Evolutionary conservation across 2,797 vertebrate genomes (phyloP).

Genomic region (Enteromius mattozi): DNA sequence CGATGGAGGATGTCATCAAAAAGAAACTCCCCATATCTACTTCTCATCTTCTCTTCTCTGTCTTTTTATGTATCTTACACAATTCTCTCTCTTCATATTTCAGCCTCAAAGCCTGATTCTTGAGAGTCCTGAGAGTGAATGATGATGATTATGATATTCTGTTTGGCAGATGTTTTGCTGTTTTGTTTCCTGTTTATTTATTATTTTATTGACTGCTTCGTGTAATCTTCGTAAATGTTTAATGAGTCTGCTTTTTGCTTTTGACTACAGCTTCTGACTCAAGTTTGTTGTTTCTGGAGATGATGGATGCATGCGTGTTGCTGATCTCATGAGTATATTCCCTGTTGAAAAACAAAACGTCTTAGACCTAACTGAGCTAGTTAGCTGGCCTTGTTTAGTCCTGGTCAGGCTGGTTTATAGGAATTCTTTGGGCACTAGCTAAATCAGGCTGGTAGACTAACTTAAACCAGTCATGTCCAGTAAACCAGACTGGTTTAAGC

Average conservation of each 20-base stretch:
- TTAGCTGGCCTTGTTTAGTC: not conserved
- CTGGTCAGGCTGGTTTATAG: not conserved
- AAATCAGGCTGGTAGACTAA: not conserved
- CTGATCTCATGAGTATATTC: not conserved
- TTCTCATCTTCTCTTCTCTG: constrained; percentile 46
- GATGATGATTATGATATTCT: not conserved
- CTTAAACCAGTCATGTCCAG: not conserved
- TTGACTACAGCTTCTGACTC: not conserved
- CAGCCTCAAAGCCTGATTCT: constrained; percentile 47
- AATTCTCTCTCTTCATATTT: constrained; percentile 27
- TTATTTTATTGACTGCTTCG: not conserved
- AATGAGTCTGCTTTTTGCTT: not conserved
- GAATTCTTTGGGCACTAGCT: not conserved
- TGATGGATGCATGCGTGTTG: not conserved
- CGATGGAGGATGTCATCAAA: constrained; percentile 40
- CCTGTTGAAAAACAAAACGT: constrained; percentile 1
- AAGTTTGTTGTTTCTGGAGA: constrained; percentile 8
- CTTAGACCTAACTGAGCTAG: not conserved
- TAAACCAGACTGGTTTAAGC: not conserved
- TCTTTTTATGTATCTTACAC: constrained; percentile 43
- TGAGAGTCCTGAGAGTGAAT: not conserved
- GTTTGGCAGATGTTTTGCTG: not conserved
- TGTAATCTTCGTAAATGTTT: constrained; percentile 12
- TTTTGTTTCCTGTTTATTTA: not conserved
- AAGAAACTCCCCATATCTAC: constrained; percentile 29